These are phyloP conservation scores for Phycodurus eques DNA, from an alignment of 2,113 vertebrate species.

Conservation along the genomic window DNA sequence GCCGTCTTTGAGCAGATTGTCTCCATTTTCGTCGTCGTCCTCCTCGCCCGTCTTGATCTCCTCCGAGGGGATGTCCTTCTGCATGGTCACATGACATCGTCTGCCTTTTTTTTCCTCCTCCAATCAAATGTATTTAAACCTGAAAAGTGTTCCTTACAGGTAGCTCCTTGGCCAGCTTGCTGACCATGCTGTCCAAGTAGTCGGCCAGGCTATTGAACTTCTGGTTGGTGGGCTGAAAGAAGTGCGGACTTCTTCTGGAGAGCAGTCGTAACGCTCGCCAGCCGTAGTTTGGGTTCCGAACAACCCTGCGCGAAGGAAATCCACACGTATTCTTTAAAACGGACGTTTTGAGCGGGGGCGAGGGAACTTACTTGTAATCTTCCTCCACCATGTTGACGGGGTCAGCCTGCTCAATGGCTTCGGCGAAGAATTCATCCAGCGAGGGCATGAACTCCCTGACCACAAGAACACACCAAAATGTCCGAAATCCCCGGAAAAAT, in stretches of 20 bases:
- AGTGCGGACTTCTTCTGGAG: constrained; percentile 94
- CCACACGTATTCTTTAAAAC: not conserved
- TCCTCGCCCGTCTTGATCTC: constrained; percentile 99
- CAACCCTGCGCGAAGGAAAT: constrained; percentile 73
- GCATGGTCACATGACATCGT: not conserved
- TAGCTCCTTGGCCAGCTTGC: constrained; percentile 97
- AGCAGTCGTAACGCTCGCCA: constrained; percentile 92
- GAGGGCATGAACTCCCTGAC: constrained; percentile 95
- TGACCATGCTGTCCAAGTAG: constrained; percentile 98
- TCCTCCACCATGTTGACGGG: constrained; percentile 97
- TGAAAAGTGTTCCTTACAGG: constrained; percentile 77
- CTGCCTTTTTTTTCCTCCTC: not conserved
- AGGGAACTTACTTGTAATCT: constrained; percentile 87
- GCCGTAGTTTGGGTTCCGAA: constrained; percentile 96
- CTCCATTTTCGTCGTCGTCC: constrained; percentile 95
- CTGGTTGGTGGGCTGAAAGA: constrained; percentile 97
- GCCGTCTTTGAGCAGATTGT: constrained; percentile 95
- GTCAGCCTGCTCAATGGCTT: constrained; percentile 96
- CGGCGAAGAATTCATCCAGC: constrained; percentile 94
- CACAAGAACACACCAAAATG: constrained; percentile 17
- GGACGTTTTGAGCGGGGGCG: too few species aligned
- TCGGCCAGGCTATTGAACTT: constrained; percentile 97
- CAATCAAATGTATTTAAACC: not conserved
- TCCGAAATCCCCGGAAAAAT: not conserved
- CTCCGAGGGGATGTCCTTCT: constrained; percentile 93